phyloP scores from a whole-genome alignment of 2,797 vertebrate species.

The Neopelma chrysocephalum region DNA sequence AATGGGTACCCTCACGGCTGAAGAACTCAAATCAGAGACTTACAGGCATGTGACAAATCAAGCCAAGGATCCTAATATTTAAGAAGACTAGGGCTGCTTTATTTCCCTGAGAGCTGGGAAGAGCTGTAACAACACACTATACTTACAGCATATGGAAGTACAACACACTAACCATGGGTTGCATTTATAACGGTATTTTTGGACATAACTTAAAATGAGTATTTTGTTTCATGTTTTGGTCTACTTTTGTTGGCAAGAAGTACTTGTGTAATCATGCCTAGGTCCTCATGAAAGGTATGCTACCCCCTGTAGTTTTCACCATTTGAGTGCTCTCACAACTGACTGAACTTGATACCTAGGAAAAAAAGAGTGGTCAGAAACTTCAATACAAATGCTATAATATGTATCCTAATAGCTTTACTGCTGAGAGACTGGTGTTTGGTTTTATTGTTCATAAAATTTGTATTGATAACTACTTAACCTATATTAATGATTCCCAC shows the following conservation, averaged over 20 bases:
- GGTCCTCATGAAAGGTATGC: not conserved
- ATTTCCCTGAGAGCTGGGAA: not conserved
- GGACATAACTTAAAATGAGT: not conserved
- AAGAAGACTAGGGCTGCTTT: not conserved
- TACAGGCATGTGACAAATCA: not conserved
- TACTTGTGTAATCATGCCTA: constrained; percentile 24
- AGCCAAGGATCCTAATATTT: not conserved
- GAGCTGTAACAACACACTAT: not conserved
- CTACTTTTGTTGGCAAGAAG: not conserved
- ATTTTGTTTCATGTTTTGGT: constrained; percentile 48
- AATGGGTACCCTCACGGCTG: not conserved
- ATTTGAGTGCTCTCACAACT: not conserved
- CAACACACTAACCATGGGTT: not conserved
- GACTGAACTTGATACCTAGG: not conserved
- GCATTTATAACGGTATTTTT: not conserved
- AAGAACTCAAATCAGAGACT: not conserved
- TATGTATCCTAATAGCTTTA: not conserved
- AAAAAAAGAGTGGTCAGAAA: not conserved
- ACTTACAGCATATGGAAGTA: not conserved
- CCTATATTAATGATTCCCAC: constrained; percentile 1
- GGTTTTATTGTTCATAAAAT: constrained; percentile 44
- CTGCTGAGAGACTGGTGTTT: not conserved
- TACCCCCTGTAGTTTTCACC: not conserved
- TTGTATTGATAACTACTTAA: constrained; percentile 33
- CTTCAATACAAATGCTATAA: not conserved